Evolutionary conservation across 1,140 invertebrate species (phyloP), one percentile per base, ranked within the genome.

Genomic region (Drosophila sturtevanti): DNA sequence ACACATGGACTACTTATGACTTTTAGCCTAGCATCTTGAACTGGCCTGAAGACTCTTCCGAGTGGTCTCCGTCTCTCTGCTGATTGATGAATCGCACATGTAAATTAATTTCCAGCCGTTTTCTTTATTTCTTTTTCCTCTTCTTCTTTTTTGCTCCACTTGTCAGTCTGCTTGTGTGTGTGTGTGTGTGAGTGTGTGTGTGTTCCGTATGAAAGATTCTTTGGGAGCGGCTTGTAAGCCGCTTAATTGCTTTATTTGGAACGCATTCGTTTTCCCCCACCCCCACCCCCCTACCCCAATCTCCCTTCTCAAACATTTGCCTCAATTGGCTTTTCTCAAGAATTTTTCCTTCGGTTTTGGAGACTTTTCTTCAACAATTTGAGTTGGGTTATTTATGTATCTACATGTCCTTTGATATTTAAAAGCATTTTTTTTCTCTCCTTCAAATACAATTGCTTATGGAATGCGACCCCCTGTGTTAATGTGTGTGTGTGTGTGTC

Each of bases 71-170:
- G 66, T 21, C 52, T 58, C 58, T 68, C 59, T 64, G 54, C 78
- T 89, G 84, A 89, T 89, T 89, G 84, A 89, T 89, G 84, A 89
- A 89, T 89, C 79, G 84, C 69, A 89, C 70, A 89, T 89, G 84
- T 89, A 89, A 89, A 89, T 89, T 89, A 89, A 89, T 89, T 89
- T 89, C 71, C 84, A 70, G 76, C 74, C 78, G 85, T 79, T 89
- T 84, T 84, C 79, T 84, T 89, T 74, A 84, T 84, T 80, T 79
- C 68, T 78, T 81, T 48, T 21, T 6, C 4, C 41, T 18, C 16
- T 73, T 80, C 72, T 61, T 54, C 60, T 65, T 59, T 58, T 62
- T 44, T 37, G n/a, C 35, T 58, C 31, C 27, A 66, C 76, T 87
- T 87, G 79, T 89, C 72, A 82, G 82, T 71, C 82, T 87, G 74